Percentiles rank a stretch among this genome's conserved stretches.
Evolutionary conservation across 1,140 invertebrate genomes (phyloP).

Genomic region (Drosophila nannoptera): DNA sequence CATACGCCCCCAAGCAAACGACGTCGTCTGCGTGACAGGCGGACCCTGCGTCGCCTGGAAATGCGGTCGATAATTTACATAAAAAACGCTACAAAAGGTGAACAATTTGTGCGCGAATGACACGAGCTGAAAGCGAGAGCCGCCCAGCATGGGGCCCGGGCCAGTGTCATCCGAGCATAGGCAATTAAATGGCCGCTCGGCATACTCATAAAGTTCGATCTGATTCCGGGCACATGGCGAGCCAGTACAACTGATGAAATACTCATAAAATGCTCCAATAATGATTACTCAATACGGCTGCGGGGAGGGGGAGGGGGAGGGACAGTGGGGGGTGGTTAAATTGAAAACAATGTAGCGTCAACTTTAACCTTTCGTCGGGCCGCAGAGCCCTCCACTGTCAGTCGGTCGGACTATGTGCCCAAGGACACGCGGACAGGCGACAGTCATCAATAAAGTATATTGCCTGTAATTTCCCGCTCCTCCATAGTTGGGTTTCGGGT

Average conservation of each 20-base stretch:
- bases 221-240: constrained; percentile 19
- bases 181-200: constrained; percentile 21
- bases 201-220: constrained; percentile 25
- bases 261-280: constrained; percentile 34
- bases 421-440: constrained; percentile 19
- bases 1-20: constrained; percentile 12
- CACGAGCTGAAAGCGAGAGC: constrained; percentile 7
- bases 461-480: constrained; percentile 18
- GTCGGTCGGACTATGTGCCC: not conserved
- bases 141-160: not conserved
- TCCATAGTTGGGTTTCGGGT: not conserved
- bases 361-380: constrained; percentile 37
- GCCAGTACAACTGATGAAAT: constrained; percentile 31
- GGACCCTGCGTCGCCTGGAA: constrained; percentile 42
- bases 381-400: not conserved
- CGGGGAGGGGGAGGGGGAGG: constrained; percentile 7
- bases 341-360: constrained; percentile 31
- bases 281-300: constrained; percentile 26
- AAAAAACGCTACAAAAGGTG: constrained; percentile 51
- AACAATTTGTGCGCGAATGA: constrained; percentile 26
- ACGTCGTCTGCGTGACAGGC: constrained; percentile 52
- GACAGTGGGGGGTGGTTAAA: constrained; percentile 8
- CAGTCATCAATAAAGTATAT: constrained; percentile 65
- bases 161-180: constrained; percentile 16
- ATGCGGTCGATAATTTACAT: constrained; percentile 74